A percentile compares a stretch with the other conserved stretches of the same genome.
These are phyloP conservation scores for Hycleus phaleratus DNA, from an alignment of 1,140 invertebrate species.

Conservation along the genomic window DNA sequence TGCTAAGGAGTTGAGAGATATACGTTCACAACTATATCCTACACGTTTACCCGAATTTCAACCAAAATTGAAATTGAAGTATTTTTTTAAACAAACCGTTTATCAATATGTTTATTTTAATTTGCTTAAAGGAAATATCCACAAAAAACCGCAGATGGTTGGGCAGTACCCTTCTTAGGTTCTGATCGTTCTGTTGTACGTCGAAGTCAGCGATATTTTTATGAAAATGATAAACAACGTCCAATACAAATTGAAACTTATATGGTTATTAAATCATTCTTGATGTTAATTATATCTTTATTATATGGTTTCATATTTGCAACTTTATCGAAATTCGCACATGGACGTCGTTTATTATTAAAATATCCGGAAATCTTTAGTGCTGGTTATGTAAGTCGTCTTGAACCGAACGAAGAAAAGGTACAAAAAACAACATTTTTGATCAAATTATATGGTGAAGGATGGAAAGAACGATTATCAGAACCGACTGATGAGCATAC, in stretches of 20 bases:
- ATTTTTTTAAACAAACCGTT: not conserved
- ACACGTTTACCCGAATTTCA: constrained; percentile 53
- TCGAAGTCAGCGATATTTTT: constrained; percentile 67
- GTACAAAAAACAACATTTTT: constrained; percentile 57
- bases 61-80: constrained; percentile 52
- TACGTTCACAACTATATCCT: constrained; percentile 60
- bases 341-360: constrained; percentile 38
- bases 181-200: constrained; percentile 71
- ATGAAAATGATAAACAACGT: constrained; percentile 56
- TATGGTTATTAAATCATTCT: constrained; percentile 45
- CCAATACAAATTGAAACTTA: constrained; percentile 65
- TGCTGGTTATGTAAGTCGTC: constrained; percentile 55
- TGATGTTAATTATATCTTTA: constrained; percentile 43
- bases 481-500: constrained; percentile 55
- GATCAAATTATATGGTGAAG: constrained; percentile 63
- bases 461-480: constrained; percentile 64
- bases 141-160: constrained; percentile 58
- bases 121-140: constrained; percentile 42
- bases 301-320: constrained; percentile 55
- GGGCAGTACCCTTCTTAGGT: constrained; percentile 70
- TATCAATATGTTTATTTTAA: not conserved
- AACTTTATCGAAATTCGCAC: constrained; percentile 56
- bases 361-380: constrained; percentile 62
- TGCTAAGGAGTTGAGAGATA: constrained; percentile 49
- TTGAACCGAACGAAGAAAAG: constrained; percentile 56